Evolutionary conservation across 2,113 vertebrate species (phyloP), one percentile per base, ranked within the genome.

Genomic region (Hippocampus mohnikei): DNA sequence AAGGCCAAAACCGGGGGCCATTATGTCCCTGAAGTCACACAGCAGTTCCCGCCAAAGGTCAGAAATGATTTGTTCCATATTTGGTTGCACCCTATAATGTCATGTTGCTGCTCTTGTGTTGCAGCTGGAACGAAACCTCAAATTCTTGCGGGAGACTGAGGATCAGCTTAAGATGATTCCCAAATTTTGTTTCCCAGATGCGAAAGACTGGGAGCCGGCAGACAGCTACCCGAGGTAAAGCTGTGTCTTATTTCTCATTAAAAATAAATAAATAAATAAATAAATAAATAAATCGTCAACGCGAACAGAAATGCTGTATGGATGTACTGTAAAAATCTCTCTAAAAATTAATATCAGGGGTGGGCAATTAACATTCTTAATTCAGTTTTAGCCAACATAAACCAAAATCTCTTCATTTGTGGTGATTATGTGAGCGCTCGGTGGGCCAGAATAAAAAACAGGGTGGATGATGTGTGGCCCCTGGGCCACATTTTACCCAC

Each of bases 151-250:
- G 3, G 94, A 96, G 80, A 93, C 94, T 1, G 95, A 97, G 83
- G 94, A 97, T 88, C 94, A 96, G 81, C 87, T 97, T 74, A 95
- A 93, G 85, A 94, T 94, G 52, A 95, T 97, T 79, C 95, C 95
- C 50, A 95, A 95, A 74, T 97, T 97, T 90, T 97, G 95, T 66
- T 97, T 96, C 82, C 95, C 95, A 0, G 95, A 96, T 48, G 93
- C 93, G 33, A 95, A 93, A 82, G 94, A 95, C 74, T 97, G 95
- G 95, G 87, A 87, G 33, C 95, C 94, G 0, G 91, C 95, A 73
- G 93, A 94, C 77, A 92, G 90, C 64, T 95, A 93, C 82, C 86
- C 92, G 79, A 97, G 95, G 95, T 95, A 71, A 46, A 69, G 60
- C 6, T 46, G 29, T 27, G 50, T 18, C 6, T 27, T 50, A 50